These are phyloP conservation scores for Ammodytes dubius DNA, from an alignment of 2,113 vertebrate genomes.

Conservation along the genomic window DNA sequence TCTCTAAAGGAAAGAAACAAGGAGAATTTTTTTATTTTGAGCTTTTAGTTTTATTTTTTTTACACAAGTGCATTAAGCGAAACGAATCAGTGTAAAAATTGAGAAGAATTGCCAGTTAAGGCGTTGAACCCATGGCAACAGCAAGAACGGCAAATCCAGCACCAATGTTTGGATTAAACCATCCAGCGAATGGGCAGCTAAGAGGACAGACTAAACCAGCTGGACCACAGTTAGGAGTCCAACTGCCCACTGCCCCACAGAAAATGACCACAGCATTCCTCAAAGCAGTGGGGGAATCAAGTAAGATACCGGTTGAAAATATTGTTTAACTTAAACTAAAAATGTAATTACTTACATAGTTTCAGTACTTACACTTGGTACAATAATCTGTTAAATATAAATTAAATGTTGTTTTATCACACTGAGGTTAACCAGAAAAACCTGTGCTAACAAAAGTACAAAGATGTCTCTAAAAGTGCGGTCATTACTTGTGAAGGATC, in stretches of 20 bases:
- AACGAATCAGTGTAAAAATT: constrained; percentile 15
- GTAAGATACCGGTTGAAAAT: constrained; percentile 61
- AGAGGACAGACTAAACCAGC: constrained; percentile 71
- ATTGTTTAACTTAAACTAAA: background rate
- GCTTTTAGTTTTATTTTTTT: constrained; percentile 41
- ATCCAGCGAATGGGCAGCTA: constrained; percentile 78
- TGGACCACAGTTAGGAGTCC: constrained; percentile 59
- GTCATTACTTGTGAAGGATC: background rate
- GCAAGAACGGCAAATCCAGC: constrained; percentile 81
- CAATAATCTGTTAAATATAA: background rate
- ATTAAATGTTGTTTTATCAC: background rate
- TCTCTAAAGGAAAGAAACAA: constrained; percentile 40
- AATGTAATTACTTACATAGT: background rate
- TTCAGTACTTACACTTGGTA: background rate
- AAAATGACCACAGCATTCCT: constrained; percentile 74
- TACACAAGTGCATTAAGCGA: constrained; percentile 42
- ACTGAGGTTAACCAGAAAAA: background rate
- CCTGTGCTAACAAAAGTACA: background rate
- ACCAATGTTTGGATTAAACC: constrained; percentile 75
- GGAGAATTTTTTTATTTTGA: constrained; percentile 40
- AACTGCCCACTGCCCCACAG: constrained; percentile 46
- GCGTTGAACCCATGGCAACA: constrained; percentile 78
- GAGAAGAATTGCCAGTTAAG: constrained; percentile 25
- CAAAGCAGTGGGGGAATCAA: constrained; percentile 80
- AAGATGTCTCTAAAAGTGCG: background rate